Percentiles rank a stretch among this genome's conserved stretches.
These are phyloP conservation scores for Gorsachius magnificus DNA, from an alignment of 2,797 vertebrate species.

Conservation along the genomic window DNA sequence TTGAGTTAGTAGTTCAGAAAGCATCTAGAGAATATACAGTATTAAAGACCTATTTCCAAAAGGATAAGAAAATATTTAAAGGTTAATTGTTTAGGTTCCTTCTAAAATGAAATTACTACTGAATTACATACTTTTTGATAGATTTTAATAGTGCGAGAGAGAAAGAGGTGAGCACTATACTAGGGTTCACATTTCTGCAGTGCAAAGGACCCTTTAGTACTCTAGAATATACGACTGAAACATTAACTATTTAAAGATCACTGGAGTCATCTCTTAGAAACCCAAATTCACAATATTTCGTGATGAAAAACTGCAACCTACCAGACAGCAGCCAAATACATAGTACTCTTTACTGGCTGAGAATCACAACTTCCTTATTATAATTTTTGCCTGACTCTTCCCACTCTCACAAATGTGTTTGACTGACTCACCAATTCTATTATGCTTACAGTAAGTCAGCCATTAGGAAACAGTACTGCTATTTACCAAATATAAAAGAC, in stretches of 20 bases:
- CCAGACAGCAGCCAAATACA: background rate
- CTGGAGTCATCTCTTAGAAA: background rate
- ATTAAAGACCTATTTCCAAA: background rate
- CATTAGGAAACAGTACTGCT: background rate
- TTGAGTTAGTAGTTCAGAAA: background rate
- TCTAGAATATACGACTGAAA: background rate
- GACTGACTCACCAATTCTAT: background rate
- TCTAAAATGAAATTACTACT: background rate
- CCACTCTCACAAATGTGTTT: background rate
- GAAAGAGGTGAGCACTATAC: background rate
- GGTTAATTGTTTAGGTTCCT: background rate
- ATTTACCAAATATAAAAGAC: background rate
- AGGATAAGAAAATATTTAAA: background rate
- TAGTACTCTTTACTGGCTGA: background rate
- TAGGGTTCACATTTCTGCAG: background rate
- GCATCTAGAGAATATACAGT: background rate
- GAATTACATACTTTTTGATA: background rate
- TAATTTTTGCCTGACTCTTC: background rate
- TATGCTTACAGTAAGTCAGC: background rate
- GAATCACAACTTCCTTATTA: background rate
- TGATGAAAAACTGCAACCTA: background rate
- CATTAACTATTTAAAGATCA: background rate
- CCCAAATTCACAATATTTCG: background rate
- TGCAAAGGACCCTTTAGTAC: background rate
- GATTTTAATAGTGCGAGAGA: background rate